Evolutionary conservation across 1,140 invertebrate species (phyloP), one percentile per base, ranked within the genome.

Genomic region (Mizuhopecten yessoensis): DNA sequence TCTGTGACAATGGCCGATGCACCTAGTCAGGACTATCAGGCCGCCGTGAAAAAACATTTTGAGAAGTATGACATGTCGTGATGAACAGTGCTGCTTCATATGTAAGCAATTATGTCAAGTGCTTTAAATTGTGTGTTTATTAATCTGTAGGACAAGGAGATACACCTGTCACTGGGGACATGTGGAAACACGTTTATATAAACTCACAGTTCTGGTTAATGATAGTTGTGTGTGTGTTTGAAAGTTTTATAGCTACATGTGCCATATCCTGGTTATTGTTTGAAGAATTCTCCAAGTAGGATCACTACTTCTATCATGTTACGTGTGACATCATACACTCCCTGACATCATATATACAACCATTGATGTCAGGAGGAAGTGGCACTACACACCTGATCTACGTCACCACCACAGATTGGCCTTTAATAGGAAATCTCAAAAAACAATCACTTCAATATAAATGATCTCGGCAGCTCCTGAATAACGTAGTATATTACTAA

Each of bases 21-120:
- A 7, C 86, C 86, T 0, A 91, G 89, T 45, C 33, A 88, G 75
- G 92, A 94, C 75, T 90, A 92, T 23, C 90, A 94, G 33, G 93
- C 93, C 15, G 89, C 92, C 0, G 75, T 95, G 17, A 94, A 94
- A 39, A 92, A 93, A 87, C 94, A 95, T 90, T 94, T 95, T 34
- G 92, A 95, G 86, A 95, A 94, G 87, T 94, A 93, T 86, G 93
- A 94, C 57, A 91, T 94, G 91, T 90, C 91, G 34, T 88, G 39
- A 90, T 29, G 29, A 75, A 75, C 5, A 75, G 57, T 29, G 57
- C 57, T 29, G 57, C 57, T 75, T 75, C 57, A 75, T 75, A 29
- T 75, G 57, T 75, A 75, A 29, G 57, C 57, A 75, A 75, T 75
- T 29, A 75, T 75, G 57, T 75, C 20, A 75, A 75, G 57, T 75